A percentile compares a stretch with the other conserved stretches of the same genome.
phyloP scores from a whole-genome alignment of 2,113 vertebrate genomes.

The Stegastes partitus region DNA sequence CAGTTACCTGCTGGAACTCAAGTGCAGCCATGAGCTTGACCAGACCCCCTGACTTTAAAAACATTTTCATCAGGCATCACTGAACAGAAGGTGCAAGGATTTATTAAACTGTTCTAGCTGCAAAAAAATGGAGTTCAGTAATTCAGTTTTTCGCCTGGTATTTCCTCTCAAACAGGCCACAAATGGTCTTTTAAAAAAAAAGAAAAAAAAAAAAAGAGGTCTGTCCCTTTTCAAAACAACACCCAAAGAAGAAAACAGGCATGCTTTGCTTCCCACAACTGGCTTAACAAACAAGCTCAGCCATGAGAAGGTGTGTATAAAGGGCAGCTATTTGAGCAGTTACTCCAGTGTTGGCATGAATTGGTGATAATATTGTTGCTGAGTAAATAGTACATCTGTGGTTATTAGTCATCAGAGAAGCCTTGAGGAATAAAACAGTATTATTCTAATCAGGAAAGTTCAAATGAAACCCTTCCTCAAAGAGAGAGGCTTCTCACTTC shows the following conservation, averaged over 20 bases:
- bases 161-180: neutral
- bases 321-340: neutral
- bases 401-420: neutral
- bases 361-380: neutral
- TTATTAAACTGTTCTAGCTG: slow-evolving; percentile 5
- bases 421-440: neutral
- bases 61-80: no score
- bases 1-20: slow-evolving; percentile 66
- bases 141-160: neutral
- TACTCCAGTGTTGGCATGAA: neutral
- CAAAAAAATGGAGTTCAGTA: no score
- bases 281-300: neutral
- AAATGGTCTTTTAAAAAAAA: no score
- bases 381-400: neutral
- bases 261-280: slow-evolving; percentile 3
- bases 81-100: slow-evolving; percentile 19
- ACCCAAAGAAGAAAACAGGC: slow-evolving; percentile 5
- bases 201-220: neutral
- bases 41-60: slow-evolving; percentile 46
- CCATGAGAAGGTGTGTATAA: slow-evolving; percentile 12
- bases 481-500: slow-evolving; percentile 4
- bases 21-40: slow-evolving; percentile 66
- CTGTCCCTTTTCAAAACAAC: slow-evolving; percentile 29
- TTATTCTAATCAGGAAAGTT: neutral
- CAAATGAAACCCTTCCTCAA: neutral